Evolutionary conservation across 1,140 invertebrate genomes (phyloP).

Genomic region (Drosophila lowei): DNA sequence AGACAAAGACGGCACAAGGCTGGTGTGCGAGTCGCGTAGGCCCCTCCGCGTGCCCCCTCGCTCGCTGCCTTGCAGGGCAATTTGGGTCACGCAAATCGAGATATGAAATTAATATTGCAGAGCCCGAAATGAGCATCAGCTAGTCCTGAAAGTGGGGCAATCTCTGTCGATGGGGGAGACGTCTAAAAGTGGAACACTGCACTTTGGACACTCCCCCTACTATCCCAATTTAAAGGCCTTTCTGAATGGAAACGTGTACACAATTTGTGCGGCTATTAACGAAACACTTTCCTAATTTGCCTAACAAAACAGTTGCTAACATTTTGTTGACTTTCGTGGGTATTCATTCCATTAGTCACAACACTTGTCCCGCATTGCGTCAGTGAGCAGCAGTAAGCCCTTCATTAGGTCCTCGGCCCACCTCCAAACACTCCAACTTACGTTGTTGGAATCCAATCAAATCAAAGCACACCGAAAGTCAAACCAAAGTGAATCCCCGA

Average conservation of each 20-base stretch:
- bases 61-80: conserved; percentile 28
- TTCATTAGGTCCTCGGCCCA: conserved; percentile 12
- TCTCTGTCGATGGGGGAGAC: neutral
- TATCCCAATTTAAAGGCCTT: no score
- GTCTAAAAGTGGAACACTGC: neutral
- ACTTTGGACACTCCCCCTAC: no score
- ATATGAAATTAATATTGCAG: conserved; percentile 55
- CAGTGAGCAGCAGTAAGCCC: conserved; percentile 8
- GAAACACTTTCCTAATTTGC: no score
- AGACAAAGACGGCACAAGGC: conserved; percentile 44
- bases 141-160: conserved; percentile 4
- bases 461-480: conserved; percentile 1
- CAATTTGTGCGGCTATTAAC: no score
- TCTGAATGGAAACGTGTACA: no score
- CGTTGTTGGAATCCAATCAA: conserved; percentile 4
- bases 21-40: conserved; percentile 27
- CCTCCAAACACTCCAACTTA: neutral
- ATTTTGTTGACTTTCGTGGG: neutral
- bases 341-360: neutral
- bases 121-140: conserved; percentile 27
- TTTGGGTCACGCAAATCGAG: conserved; percentile 64
- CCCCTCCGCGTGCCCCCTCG: neutral
- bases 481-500: conserved; percentile 19
- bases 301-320: neutral
- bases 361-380: conserved; percentile 8